These are phyloP conservation scores for Etheostoma nigrum DNA, from an alignment of 2,797 vertebrate genomes.

Conservation along the genomic window DNA sequence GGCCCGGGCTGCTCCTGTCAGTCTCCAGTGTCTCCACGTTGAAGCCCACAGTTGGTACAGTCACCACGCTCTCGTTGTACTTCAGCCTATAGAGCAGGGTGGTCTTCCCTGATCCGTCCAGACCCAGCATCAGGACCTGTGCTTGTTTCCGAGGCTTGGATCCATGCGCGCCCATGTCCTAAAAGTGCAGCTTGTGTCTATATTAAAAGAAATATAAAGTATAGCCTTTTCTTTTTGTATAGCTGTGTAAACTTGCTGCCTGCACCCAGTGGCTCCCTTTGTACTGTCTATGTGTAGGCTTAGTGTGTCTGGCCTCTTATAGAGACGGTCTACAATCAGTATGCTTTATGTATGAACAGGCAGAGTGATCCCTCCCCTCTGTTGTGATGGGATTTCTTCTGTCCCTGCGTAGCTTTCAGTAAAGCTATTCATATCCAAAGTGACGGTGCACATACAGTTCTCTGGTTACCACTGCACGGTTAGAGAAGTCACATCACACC, in stretches of 20 bases:
- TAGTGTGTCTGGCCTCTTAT: constrained; percentile 41
- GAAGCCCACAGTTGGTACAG: constrained; percentile 91
- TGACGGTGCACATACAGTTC: constrained; percentile 61
- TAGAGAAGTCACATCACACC: constrained; percentile 60
- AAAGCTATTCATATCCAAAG: constrained; percentile 73
- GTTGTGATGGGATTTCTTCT: constrained; percentile 56
- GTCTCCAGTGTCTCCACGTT: constrained; percentile 92
- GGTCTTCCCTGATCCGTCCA: constrained; percentile 91
- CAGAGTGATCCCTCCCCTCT: constrained; percentile 55
- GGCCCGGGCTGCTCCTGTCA: constrained; percentile 56
- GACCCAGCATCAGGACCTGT: constrained; percentile 90
- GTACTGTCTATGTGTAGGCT: constrained; percentile 37
- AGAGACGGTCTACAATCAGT: constrained; percentile 25
- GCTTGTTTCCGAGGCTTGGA: constrained; percentile 83
- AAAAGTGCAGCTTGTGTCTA: constrained; percentile 2
- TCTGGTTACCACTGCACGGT: constrained; percentile 63
- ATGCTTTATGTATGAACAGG: constrained; percentile 61
- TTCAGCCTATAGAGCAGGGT: constrained; percentile 92
- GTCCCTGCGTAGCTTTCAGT: constrained; percentile 65
- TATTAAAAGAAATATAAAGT: neutral
- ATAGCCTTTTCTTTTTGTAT: constrained; percentile 7
- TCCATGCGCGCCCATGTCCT: constrained; percentile 85
- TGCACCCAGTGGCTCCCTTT: constrained; percentile 16
- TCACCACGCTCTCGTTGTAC: constrained; percentile 85
- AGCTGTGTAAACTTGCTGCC: constrained; percentile 27